Evolutionary conservation across 2,797 vertebrate genomes (phyloP), one percentile per base, ranked within the genome.

Genomic region (Eutrigla gurnardus): DNA sequence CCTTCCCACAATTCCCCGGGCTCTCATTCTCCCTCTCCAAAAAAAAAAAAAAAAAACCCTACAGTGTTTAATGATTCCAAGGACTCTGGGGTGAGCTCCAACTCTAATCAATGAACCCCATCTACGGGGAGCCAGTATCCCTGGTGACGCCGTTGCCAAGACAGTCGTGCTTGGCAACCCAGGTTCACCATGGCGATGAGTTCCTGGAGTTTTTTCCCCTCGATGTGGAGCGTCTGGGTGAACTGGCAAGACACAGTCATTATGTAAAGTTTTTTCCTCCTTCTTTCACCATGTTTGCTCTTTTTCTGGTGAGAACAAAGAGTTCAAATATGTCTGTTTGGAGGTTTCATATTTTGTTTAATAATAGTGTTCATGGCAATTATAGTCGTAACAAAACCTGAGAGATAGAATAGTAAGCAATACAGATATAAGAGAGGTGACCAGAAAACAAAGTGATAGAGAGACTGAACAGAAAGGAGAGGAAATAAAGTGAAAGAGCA

Each of bases 81-180:
- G 88, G 90, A 92, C 91, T 93, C 90, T 89, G 90, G 90, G 89
- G 89, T 78, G 85, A 84, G 65, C 60, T 90, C 82, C 85, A 83
- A 88, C 88, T 90, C 90, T 93, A 94, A 95, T 93, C 93, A 93
- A 92, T 87, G 89, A 83, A 39, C 90, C 92, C 81, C 89, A 93
- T 91, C 92, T 91, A 88, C 70, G 78, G 94, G 86, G 81, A 94
- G 86, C 82, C 87, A 64, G 86, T 84, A 90, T 92, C 62, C 57
- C 39, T 86, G 78, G 87, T 57, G 84, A 90, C 86, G 87, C 75
- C 64, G 35, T 88, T 92, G 92, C 93, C 92, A 93, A 91, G 79
- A 83, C 52, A 82, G 85, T 93, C 88, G 90, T 81, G 75, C 80
- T 90, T 79, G 49, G 86, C 90, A 93, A 89, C 92, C 90, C 65